phyloP scores from a whole-genome alignment of 2,888 invertebrate species.

The Aelia acuminata region DNA sequence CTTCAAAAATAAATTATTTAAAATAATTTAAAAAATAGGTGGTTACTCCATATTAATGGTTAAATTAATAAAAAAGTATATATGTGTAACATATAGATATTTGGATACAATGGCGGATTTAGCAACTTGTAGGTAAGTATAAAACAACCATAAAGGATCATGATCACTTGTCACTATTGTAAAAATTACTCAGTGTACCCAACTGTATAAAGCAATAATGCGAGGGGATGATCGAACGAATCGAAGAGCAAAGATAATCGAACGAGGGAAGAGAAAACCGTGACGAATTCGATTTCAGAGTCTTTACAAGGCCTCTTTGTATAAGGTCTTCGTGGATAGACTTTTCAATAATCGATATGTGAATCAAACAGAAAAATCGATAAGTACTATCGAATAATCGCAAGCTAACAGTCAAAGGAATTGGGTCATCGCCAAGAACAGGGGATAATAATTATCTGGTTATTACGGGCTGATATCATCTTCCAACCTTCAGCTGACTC shows the following conservation, averaged over 20 bases:
- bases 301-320: constrained; percentile 11
- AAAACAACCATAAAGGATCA: too few species aligned
- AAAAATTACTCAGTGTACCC: neutral
- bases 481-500: neutral
- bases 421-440: neutral
- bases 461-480: neutral
- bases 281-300: neutral
- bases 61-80: too few species aligned
- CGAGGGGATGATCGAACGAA: too few species aligned
- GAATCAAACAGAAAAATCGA: neutral
- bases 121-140: too few species aligned
- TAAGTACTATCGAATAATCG: neutral
- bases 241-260: neutral
- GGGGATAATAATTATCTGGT: neutral
- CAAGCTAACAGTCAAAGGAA: neutral
- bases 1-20: too few species aligned
- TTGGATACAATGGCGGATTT: too few species aligned
- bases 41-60: too few species aligned
- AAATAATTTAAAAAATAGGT: too few species aligned
- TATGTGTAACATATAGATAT: too few species aligned
- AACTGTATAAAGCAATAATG: neutral
- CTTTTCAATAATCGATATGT: neutral
- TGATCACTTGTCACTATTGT: neutral
- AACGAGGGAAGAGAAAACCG: neutral
- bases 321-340: neutral